Conservation (phyloP, 2,113 vertebrate species). For the Gallinago undulata region DNA sequence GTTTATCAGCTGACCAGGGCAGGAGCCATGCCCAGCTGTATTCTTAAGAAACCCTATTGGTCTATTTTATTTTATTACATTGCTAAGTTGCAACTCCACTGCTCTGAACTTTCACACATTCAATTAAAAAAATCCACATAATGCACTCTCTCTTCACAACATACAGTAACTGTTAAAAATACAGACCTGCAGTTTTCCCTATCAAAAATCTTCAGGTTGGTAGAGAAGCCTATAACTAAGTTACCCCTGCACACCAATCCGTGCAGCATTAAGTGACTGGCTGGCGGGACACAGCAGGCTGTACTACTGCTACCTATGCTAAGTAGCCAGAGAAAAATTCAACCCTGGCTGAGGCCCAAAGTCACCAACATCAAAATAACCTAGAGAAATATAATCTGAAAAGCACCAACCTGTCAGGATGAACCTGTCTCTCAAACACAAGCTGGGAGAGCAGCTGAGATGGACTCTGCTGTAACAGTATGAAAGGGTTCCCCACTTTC, state of each 20-base stretch:
- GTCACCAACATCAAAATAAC: neutral
- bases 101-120: neutral
- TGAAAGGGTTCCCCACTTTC: constrained; percentile 92
- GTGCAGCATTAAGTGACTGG: neutral
- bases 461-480: constrained; percentile 89
- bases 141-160: neutral
- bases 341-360: neutral
- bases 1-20: neutral
- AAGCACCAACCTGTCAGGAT: constrained; percentile 86
- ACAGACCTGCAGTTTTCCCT: neutral
- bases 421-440: constrained; percentile 91
- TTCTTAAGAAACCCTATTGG: neutral
- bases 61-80: neutral
- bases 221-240: neutral
- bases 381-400: neutral
- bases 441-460: constrained; percentile 89
- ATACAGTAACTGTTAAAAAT: neutral
- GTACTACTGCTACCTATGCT: neutral
- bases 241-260: neutral
- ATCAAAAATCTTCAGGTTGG: neutral
- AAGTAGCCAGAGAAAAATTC: neutral
- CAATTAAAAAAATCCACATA: neutral
- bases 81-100: neutral
- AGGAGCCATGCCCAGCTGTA: neutral
- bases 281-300: neutral